phyloP scores from a whole-genome alignment of 2,797 vertebrate species.

The Rhincodon typus region DNA sequence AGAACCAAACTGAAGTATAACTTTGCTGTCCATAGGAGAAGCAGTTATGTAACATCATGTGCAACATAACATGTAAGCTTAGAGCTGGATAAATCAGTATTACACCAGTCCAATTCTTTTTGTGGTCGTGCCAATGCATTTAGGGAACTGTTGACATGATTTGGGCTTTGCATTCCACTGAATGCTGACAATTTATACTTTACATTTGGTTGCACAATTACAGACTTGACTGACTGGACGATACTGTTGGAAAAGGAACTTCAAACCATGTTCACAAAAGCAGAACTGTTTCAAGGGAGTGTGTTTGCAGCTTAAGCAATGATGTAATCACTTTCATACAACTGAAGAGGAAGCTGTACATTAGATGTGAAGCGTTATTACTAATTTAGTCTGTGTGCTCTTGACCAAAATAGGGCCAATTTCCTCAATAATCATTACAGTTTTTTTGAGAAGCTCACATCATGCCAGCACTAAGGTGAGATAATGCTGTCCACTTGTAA shows the following conservation, averaged over 20 bases:
- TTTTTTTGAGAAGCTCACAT: background rate
- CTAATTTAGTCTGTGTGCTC: background rate
- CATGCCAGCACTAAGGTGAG: background rate
- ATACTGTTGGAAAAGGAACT: background rate
- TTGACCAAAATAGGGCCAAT: background rate
- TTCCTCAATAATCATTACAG: background rate
- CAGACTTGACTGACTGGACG: background rate
- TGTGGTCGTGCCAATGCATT: background rate
- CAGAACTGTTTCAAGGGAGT: background rate
- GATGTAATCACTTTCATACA: background rate
- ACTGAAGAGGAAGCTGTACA: background rate
- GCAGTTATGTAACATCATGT: background rate
- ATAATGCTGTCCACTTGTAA: background rate
- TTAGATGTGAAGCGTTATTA: background rate
- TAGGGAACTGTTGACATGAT: background rate
- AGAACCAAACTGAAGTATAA: background rate
- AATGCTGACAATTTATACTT: background rate
- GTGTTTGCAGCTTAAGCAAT: background rate
- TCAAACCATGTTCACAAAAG: background rate
- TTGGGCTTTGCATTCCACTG: background rate
- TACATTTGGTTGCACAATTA: background rate
- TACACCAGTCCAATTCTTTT: background rate
- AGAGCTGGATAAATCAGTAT: background rate
- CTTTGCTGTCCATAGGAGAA: background rate
- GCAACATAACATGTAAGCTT: background rate